A percentile compares a stretch with the other conserved stretches of the same genome.
These are phyloP conservation scores for Condylura cristata DNA, from an alignment of 2,113 vertebrate genomes.

Conservation along the genomic window DNA sequence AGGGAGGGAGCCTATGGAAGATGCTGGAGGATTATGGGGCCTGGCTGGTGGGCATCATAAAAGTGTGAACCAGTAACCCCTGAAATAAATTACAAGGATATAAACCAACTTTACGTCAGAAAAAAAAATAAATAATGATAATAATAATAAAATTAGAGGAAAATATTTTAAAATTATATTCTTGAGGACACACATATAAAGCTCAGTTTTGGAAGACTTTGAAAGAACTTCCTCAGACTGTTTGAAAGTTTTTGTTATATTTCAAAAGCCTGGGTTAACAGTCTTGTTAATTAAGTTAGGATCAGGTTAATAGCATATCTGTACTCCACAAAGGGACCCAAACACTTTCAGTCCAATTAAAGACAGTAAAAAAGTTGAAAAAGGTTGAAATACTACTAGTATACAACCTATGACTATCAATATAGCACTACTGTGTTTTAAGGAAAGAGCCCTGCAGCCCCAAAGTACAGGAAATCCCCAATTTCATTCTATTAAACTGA, in stretches of 20 bases:
- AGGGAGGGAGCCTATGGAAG: too few species aligned
- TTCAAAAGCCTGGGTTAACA: background rate
- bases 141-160: too few species aligned
- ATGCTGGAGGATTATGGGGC: too few species aligned
- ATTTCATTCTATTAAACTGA: background rate
- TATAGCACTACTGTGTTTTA: background rate
- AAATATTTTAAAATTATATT: background rate
- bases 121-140: too few species aligned
- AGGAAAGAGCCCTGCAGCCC: background rate
- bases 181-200: background rate
- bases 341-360: background rate
- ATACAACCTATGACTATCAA: background rate
- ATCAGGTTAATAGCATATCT: background rate
- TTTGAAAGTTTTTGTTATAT: background rate
- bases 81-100: too few species aligned
- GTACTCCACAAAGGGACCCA: background rate
- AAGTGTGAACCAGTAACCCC: too few species aligned
- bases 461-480: background rate
- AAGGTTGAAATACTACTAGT: background rate
- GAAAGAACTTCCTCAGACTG: background rate
- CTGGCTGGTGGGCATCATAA: too few species aligned
- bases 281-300: background rate
- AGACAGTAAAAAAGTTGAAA: background rate
- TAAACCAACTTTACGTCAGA: too few species aligned
- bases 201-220: background rate